Percentiles rank a stretch among this genome's conserved stretches.
phyloP scores from a whole-genome alignment of 2,888 invertebrate genomes.

The Leptinotarsa haldemani region DNA sequence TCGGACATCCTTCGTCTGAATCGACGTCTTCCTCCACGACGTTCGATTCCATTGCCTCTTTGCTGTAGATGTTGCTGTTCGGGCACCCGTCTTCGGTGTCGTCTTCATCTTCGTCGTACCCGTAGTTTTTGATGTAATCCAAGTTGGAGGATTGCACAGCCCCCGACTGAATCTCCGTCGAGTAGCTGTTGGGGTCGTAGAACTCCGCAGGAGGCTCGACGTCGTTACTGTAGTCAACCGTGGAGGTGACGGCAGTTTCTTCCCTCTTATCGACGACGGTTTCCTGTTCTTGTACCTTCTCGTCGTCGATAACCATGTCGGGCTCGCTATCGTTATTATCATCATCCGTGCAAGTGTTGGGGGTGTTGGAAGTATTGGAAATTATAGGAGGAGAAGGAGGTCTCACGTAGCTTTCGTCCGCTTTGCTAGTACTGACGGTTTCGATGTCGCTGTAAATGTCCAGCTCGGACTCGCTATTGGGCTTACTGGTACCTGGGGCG shows the following conservation, averaged over 20 bases:
- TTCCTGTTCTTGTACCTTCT: constrained; percentile 55
- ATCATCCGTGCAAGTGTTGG: constrained; percentile 62
- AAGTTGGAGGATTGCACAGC: constrained; percentile 56
- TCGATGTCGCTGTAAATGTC: constrained; percentile 75
- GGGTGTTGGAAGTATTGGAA: constrained; percentile 23
- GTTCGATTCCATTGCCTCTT: constrained; percentile 70
- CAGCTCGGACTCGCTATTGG: constrained; percentile 67
- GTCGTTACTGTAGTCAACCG: constrained; percentile 42
- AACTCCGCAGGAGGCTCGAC: constrained; percentile 24
- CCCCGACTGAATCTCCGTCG: constrained; percentile 55
- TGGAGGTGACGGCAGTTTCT: constrained; percentile 54
- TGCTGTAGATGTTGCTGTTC: constrained; percentile 86
- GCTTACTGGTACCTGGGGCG: constrained; percentile 46
- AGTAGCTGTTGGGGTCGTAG: constrained; percentile 13
- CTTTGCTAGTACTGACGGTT: constrained; percentile 62
- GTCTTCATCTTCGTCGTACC: constrained; percentile 43
- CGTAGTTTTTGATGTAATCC: constrained; percentile 38
- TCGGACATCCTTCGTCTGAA: constrained; percentile 80
- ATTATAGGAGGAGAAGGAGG: constrained; percentile 43
- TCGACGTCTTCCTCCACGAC: constrained; percentile 68
- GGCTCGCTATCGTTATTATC: constrained; percentile 67
- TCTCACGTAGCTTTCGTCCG: constrained; percentile 51
- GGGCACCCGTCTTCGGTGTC: constrained; percentile 73
- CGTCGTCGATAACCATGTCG: constrained; percentile 70
- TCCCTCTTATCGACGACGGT: constrained; percentile 52